phyloP scores from a whole-genome alignment of 2,797 vertebrate genomes.

The Oryzias sinensis region DNA sequence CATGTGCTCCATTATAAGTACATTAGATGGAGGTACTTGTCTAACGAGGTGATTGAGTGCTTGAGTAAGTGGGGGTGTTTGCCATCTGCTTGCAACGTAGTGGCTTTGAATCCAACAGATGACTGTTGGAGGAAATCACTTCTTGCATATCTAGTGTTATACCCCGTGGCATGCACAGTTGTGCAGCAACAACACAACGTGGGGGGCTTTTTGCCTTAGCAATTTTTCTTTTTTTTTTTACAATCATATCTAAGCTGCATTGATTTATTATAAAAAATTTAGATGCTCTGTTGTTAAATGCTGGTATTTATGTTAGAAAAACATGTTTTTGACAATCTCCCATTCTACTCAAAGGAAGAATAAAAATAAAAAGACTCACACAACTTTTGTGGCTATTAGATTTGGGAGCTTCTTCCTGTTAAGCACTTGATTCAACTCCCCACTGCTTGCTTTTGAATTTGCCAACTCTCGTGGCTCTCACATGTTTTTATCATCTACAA shows the following conservation, averaged over 20 bases:
- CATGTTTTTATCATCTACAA: slow-evolving; percentile 17
- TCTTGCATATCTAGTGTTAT: slow-evolving; percentile 6
- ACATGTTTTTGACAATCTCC: too few species aligned
- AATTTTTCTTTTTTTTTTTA: too few species aligned
- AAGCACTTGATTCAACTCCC: slow-evolving; percentile 16
- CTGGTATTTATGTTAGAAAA: too few species aligned
- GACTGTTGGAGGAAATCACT: slow-evolving; percentile 31
- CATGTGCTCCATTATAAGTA: slow-evolving; percentile 63
- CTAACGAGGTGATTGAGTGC: slow-evolving; percentile 67
- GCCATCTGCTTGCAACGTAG: slow-evolving; percentile 58
- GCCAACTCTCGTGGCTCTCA: slow-evolving; percentile 17
- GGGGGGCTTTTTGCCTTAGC: background rate
- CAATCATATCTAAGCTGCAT: too few species aligned
- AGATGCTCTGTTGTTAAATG: background rate
- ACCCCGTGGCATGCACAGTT: slow-evolving; percentile 1
- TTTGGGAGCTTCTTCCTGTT: slow-evolving; percentile 14
- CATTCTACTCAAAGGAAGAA: background rate
- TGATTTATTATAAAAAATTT: background rate
- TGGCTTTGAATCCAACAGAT: slow-evolving; percentile 48
- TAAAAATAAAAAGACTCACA: slow-evolving; percentile 15
- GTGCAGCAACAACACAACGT: background rate
- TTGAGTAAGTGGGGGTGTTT: slow-evolving; percentile 39
- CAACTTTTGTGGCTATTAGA: background rate
- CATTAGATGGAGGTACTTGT: slow-evolving; percentile 63
- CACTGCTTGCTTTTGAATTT: slow-evolving; percentile 19